Base-by-base conservation (phyloP, 2,113 vertebrate genomes). In the Zeus faber region DNA sequence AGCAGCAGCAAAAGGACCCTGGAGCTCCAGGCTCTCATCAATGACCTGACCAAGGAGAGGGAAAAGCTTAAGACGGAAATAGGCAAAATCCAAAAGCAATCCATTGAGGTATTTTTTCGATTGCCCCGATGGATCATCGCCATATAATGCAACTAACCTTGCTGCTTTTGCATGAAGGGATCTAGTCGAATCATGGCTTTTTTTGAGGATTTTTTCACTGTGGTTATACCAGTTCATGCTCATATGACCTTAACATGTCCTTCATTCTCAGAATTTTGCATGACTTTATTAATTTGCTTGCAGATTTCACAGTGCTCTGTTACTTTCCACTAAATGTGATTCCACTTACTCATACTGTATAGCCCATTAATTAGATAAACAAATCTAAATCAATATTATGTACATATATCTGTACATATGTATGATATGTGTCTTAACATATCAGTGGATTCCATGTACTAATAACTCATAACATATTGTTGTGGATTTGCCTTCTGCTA, bases 21-120 rank as follows among this genome's bases (percentile, higher is more conserved):
- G 78, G 95, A 99, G 54, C 94, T 95, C 74, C 95, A 98, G 89
- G 82, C 85, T 59, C 88, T 94, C 86, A 92, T 96, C 91, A 95
- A 86, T 91, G 93, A 94, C 84, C 93, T 98, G 81, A 93, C 94
- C 87, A 96, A 91, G 90, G 95, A 98, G 90, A 96, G 96, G 88
- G 95, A 95, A 92, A 96, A 92, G 87, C 93, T 98, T 88, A 96
- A 91, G 92, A 81, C 87, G 94, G 95, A 99, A 95, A 94, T 96
- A 93, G 91, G 94, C 86, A 95, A 92, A 94, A 90, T 93, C 92
- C 94, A 96, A 96, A 99, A 97, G 92, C 95, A 99, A 82, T 93
- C 91, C 45, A 80, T 92, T 77, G 95, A 98, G 96, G 96, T 99
- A 98, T 91, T 64, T 73, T 80, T 74, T 80, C n/a, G 55, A 80